These are phyloP conservation scores for Eremophila alpestris DNA, from an alignment of 2,797 vertebrate species.

Conservation along the genomic window DNA sequence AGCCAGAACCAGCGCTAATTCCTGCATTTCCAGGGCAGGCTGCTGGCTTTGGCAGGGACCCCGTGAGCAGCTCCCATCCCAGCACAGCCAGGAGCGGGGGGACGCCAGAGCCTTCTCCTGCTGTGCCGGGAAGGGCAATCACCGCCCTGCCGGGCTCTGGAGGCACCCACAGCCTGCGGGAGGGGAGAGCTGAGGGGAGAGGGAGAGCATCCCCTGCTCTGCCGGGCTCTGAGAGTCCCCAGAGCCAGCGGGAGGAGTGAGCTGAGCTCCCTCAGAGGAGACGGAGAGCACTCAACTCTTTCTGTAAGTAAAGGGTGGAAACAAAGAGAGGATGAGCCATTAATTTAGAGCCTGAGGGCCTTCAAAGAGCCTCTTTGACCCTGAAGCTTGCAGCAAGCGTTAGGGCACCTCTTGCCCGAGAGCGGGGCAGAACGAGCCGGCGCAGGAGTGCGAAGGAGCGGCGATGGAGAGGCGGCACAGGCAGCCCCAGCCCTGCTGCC, in stretches of 20 bases:
- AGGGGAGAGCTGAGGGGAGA: too few relatives aligned
- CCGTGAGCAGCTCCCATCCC: fast-evolving
- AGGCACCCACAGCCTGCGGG: fast-evolving
- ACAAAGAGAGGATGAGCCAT: background rate
- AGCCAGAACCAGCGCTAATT: fast-evolving
- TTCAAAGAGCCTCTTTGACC: background rate
- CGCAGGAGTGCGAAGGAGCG: too few relatives aligned
- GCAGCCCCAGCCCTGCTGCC: background rate
- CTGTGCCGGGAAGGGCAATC: fast-evolving
- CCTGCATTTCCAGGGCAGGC: background rate
- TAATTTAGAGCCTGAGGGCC: background rate
- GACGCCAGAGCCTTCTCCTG: fast-evolving
- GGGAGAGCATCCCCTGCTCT: too few relatives aligned
- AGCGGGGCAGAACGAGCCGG: fast-evolving
- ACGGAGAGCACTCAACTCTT: too few relatives aligned
- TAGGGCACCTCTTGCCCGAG: fast-evolving
- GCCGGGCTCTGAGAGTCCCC: too few relatives aligned
- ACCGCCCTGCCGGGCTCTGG: background rate
- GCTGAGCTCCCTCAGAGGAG: background rate
- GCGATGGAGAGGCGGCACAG: background rate
- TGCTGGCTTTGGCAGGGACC: background rate
- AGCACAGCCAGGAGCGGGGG: fast-evolving
- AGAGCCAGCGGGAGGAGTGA: too few relatives aligned
- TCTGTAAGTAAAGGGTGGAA: background rate
- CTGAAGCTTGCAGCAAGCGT: background rate